These are phyloP conservation scores for Ephydatia muelleri DNA, from an alignment of 37 sponge, comb jelly and placozoan species.

Conservation along the genomic window DNA sequence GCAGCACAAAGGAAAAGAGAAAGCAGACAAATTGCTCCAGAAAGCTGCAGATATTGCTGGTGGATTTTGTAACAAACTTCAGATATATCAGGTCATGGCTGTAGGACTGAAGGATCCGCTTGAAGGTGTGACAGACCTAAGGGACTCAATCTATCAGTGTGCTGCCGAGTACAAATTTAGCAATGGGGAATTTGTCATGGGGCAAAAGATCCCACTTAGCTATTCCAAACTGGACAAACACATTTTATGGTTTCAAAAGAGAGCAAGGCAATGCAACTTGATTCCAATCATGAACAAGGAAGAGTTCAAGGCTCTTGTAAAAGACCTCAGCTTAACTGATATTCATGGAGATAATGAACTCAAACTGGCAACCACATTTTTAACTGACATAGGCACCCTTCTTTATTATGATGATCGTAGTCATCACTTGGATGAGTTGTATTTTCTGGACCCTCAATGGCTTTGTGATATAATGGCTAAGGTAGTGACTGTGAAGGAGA, in stretches of 20 bases:
- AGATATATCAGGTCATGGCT: conserved; percentile 55
- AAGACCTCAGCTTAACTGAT: conserved; percentile 60
- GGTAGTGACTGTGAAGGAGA: conserved; percentile 77
- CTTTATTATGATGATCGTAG: conserved; percentile 88
- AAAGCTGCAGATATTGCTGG: conserved; percentile 45
- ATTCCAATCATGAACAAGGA: conserved; percentile 76
- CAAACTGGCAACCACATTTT: conserved; percentile 75
- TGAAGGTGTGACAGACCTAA: conserved; percentile 68
- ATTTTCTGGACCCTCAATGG: conserved; percentile 92
- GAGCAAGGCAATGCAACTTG: conserved; percentile 38
- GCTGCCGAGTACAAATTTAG: conserved; percentile 62
- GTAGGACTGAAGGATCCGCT: conserved; percentile 61
- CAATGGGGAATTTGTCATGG: conserved; percentile 65
- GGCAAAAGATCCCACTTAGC: conserved; percentile 84
- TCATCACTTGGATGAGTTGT: conserved; percentile 77
- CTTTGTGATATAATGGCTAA: conserved; percentile 90
- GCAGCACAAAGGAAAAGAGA: conserved; percentile 40
- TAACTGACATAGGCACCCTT: conserved; percentile 79
- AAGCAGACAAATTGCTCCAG: conserved; percentile 38
- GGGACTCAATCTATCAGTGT: conserved; percentile 78
- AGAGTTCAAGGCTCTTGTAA: conserved; percentile 72
- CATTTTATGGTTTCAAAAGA: conserved; percentile 56
- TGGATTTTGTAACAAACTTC: conserved; percentile 42
- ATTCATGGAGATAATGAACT: conserved; percentile 77
- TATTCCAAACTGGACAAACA: conserved; percentile 78